These are phyloP conservation scores for Oscheius sp. DNA, from an alignment of 2,888 invertebrate species.

Conservation along the genomic window DNA sequence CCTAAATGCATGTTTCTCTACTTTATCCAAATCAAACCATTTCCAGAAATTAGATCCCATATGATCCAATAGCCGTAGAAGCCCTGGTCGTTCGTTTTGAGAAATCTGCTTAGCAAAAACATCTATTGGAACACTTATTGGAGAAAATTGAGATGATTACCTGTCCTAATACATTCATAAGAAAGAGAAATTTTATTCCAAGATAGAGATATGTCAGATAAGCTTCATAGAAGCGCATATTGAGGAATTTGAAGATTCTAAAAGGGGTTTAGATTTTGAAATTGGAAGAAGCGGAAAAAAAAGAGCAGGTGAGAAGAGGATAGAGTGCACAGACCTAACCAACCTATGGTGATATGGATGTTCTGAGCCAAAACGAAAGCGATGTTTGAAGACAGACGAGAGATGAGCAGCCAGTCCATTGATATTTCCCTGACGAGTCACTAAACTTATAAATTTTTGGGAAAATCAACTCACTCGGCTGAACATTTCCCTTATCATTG, in stretches of 20 bases:
- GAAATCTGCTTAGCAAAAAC: constrained; percentile 67
- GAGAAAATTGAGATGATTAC: constrained; percentile 30
- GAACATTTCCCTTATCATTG: constrained; percentile 67
- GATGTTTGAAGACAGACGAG: constrained; percentile 66
- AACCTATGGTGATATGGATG: constrained; percentile 60
- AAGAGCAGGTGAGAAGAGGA: background rate
- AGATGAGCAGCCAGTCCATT: constrained; percentile 65
- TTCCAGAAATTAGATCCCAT: constrained; percentile 62
- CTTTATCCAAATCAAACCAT: constrained; percentile 33
- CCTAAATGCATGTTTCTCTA: constrained; percentile 37
- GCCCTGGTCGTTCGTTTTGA: constrained; percentile 66
- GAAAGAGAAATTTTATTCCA: constrained; percentile 65
- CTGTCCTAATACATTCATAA: constrained; percentile 65
- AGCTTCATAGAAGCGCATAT: constrained; percentile 68
- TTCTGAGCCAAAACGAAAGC: constrained; percentile 58
- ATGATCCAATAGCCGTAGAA: constrained; percentile 70
- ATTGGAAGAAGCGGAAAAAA: background rate
- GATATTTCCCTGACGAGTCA: constrained; percentile 50
- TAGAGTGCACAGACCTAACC: background rate
- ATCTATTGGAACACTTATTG: constrained; percentile 31
- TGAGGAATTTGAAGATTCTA: constrained; percentile 62
- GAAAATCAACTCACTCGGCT: constrained; percentile 46
- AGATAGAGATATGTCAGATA: constrained; percentile 68
- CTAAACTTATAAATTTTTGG: constrained; percentile 1
- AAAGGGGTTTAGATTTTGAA: constrained; percentile 8